Conservation (phyloP, 2,797 vertebrate species). For the Lacerta agilis region DNA sequence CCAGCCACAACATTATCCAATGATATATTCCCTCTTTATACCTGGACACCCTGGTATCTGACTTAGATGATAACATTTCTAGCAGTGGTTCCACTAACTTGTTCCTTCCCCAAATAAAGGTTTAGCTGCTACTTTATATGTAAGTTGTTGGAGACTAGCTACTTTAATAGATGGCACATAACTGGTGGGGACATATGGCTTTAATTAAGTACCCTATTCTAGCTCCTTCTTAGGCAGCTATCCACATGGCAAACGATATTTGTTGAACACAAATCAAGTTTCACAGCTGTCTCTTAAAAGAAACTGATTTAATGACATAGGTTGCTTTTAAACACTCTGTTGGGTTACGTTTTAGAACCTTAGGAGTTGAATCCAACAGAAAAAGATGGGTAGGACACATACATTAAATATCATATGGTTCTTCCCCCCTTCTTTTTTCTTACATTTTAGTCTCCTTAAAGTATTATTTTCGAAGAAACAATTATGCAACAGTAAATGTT, state of each 20-base stretch:
- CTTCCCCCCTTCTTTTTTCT: background rate
- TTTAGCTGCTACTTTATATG: constrained; percentile 64
- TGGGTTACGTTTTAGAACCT: constrained; percentile 68
- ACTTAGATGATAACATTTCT: constrained; percentile 36
- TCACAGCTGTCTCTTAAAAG: constrained; percentile 76
- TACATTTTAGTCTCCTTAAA: constrained; percentile 24
- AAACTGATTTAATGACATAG: constrained; percentile 75
- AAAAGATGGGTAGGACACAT: constrained; percentile 41
- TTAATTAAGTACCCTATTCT: constrained; percentile 79
- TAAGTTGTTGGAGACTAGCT: constrained; percentile 73
- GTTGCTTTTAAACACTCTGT: constrained; percentile 67
- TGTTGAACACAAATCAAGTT: constrained; percentile 77
- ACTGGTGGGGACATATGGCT: constrained; percentile 76
- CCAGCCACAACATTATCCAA: background rate
- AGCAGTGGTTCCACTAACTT: constrained; percentile 43
- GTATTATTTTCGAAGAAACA: constrained; percentile 16
- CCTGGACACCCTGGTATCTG: background rate
- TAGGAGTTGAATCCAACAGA: constrained; percentile 44
- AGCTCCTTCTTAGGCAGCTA: constrained; percentile 76
- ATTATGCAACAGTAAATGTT: constrained; percentile 46
- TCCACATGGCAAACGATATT: constrained; percentile 77
- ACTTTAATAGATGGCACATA: constrained; percentile 65
- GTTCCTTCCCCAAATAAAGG: constrained; percentile 55
- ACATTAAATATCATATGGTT: constrained; percentile 24
- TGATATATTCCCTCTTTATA: constrained; percentile 13